Conservation (phyloP, 1,140 invertebrate species). For the Steinernema feltiae region DNA sequence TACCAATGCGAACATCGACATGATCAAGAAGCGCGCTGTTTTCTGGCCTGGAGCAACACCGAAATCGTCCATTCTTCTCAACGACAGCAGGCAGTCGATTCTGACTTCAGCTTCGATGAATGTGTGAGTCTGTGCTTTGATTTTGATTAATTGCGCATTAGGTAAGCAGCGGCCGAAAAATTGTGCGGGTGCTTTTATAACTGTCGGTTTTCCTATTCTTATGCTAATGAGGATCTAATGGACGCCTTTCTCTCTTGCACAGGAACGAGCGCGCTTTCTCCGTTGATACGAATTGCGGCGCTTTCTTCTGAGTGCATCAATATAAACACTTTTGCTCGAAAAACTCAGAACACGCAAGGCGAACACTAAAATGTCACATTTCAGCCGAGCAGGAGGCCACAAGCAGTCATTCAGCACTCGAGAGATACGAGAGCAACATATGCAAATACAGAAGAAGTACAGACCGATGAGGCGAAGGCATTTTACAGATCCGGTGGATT, state of each 20-base stretch:
- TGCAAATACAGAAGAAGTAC: conserved; percentile 53
- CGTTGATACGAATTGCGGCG: too few species aligned
- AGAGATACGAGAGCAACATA: conserved; percentile 55
- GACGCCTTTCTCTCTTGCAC: too few species aligned
- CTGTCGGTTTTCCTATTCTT: too few species aligned
- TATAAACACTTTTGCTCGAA: too few species aligned
- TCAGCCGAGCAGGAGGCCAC: conserved; percentile 30
- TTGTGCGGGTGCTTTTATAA: too few species aligned
- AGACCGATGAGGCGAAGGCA: conserved; percentile 39
- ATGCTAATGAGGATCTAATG: too few species aligned
- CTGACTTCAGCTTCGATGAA: conserved; percentile 9
- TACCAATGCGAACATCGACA: neutral
- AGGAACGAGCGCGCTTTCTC: too few species aligned
- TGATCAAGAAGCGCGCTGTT: neutral
- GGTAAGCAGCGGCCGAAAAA: too few species aligned
- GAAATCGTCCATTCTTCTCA: conserved; percentile 16
- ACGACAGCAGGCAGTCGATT: neutral
- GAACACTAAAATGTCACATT: conserved; percentile 4
- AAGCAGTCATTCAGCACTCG: conserved; percentile 54
- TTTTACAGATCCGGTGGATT: conserved; percentile 55
- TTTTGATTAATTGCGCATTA: conserved; percentile 10
- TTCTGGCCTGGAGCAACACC: conserved; percentile 19
- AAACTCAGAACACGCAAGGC: too few species aligned
- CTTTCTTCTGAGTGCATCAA: too few species aligned
- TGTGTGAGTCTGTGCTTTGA: conserved; percentile 16